Percentiles rank a stretch among this genome's conserved stretches.
These are phyloP conservation scores for Muschampia plurimacula DNA, from an alignment of 2,888 invertebrate species.

Conservation along the genomic window DNA sequence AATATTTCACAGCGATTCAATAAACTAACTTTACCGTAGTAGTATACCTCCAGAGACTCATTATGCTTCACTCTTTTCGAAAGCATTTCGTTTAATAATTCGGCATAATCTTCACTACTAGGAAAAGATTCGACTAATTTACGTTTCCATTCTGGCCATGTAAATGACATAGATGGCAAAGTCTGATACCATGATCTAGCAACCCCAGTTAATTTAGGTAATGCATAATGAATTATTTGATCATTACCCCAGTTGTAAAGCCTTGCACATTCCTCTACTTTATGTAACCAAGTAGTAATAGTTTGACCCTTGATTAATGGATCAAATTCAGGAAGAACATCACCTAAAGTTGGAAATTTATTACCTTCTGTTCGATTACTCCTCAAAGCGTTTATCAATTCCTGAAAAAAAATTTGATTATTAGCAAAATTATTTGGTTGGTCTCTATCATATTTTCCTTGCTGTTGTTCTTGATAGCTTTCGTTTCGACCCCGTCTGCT, in stretches of 20 bases:
- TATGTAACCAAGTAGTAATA: background rate
- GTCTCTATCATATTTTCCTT: too few species aligned
- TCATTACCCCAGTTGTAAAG: background rate
- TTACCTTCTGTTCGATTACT: too few species aligned
- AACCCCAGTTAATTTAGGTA: background rate
- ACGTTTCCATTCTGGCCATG: background rate
- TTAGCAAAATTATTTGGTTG: too few species aligned
- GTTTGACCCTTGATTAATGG: background rate
- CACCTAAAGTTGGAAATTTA: too few species aligned
- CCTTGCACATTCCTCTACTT: background rate
- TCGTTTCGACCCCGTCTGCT: too few species aligned
- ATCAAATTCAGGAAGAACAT: conserved; percentile 4
- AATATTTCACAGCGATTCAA: background rate
- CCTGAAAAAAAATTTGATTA: too few species aligned
- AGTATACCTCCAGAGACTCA: background rate
- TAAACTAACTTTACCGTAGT: background rate
- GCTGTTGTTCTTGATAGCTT: too few species aligned
- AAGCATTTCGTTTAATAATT: background rate
- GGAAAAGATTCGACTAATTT: background rate
- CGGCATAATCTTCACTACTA: background rate
- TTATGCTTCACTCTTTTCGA: background rate
- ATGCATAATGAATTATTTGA: conserved; percentile 1
- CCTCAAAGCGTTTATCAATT: too few species aligned
- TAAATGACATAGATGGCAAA: background rate
- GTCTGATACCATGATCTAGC: background rate